These are phyloP conservation scores for Globodera ellingtonae DNA, from an alignment of 1,140 invertebrate species.

Conservation along the genomic window DNA sequence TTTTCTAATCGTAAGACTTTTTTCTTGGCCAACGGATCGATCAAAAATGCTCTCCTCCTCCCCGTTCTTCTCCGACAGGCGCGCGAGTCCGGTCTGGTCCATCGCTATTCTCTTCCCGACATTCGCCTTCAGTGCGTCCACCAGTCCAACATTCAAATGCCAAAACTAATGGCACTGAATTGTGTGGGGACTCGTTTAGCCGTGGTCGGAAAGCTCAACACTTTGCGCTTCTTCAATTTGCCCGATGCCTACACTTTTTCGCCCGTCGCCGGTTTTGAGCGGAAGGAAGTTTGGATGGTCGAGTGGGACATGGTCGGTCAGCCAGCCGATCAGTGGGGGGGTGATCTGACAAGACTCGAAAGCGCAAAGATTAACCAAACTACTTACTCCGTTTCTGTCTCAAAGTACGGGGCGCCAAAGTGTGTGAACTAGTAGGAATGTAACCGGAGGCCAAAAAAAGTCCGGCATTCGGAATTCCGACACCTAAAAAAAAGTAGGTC, in stretches of 20 bases:
- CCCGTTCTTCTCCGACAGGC: conserved; percentile 65
- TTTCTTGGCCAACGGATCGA: neutral
- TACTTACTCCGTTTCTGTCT: too few relatives aligned
- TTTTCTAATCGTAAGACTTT: conserved; percentile 42
- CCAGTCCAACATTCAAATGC: conserved; percentile 69
- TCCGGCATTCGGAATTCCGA: too few relatives aligned
- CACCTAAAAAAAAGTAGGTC: too few relatives aligned
- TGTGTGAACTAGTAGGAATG: too few relatives aligned
- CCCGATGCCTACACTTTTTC: conserved; percentile 66
- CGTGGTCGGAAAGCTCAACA: conserved; percentile 71
- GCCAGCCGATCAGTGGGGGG: neutral
- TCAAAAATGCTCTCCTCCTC: neutral
- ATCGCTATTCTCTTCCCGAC: conserved; percentile 83
- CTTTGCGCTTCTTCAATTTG: conserved; percentile 71
- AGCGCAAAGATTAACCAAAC: too few relatives aligned
- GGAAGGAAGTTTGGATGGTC: conserved; percentile 93
- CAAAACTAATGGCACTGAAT: conserved; percentile 81
- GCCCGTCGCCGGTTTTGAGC: conserved; percentile 72
- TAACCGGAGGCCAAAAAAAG: too few relatives aligned
- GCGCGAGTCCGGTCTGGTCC: conserved; percentile 82
- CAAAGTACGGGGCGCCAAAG: too few relatives aligned
- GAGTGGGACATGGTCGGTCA: conserved; percentile 75
- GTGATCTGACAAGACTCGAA: too few relatives aligned
- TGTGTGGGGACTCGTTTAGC: conserved; percentile 78
- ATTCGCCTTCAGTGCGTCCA: conserved; percentile 78